phyloP scores from a whole-genome alignment of 1,140 invertebrate species.

The Temnothorax nylanderi region DNA sequence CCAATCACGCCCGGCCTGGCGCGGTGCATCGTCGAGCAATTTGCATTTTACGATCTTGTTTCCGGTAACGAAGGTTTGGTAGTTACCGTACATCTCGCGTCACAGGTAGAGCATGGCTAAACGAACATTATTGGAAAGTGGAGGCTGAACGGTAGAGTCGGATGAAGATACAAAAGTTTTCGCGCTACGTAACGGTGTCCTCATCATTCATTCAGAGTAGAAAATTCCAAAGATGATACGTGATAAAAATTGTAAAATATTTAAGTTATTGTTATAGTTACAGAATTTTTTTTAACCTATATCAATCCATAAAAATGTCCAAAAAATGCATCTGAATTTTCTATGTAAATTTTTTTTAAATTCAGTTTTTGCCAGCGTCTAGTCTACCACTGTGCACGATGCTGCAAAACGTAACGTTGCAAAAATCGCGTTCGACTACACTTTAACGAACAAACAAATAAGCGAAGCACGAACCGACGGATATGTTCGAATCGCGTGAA shows the following conservation, averaged over 20 bases:
- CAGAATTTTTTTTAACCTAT: background rate
- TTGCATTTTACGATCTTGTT: slow-evolving; percentile 71
- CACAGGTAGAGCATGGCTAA: slow-evolving; percentile 20
- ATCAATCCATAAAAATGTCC: background rate
- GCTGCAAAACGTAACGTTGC: background rate
- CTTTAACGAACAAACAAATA: slow-evolving; percentile 62
- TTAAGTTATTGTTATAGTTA: background rate
- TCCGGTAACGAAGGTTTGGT: slow-evolving; percentile 35
- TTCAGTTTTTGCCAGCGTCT: background rate
- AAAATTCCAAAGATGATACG: background rate
- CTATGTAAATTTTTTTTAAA: background rate
- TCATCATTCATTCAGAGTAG: background rate
- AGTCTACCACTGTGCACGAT: background rate
- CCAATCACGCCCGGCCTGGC: slow-evolving; percentile 29
- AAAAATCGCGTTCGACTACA: slow-evolving; percentile 27
- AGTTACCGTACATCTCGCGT: slow-evolving; percentile 27
- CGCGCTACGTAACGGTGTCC: background rate
- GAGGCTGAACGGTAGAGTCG: background rate
- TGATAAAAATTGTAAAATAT: background rate
- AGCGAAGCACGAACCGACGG: background rate
- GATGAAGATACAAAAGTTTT: background rate
- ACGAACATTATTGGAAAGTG: slow-evolving; percentile 21
- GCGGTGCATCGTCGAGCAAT: slow-evolving; percentile 34
- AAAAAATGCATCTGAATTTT: background rate
- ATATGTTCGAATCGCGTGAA: slow-evolving; percentile 2